These are phyloP conservation scores for Rhinolophus sinicus DNA, from an alignment of 2,113 vertebrate genomes.

Conservation along the genomic window DNA sequence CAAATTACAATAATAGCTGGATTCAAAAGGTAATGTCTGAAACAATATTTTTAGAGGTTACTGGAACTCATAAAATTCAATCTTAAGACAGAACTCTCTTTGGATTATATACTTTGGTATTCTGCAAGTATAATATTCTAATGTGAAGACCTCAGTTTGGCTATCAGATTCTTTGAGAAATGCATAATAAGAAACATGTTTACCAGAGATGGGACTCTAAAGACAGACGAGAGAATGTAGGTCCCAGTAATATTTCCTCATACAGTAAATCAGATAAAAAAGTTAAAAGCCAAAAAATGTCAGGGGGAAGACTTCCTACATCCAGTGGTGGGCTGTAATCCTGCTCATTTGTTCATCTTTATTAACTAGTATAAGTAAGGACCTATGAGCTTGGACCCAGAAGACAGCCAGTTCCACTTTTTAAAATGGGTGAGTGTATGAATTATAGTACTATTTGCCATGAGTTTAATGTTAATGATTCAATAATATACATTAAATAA, in stretches of 20 bases:
- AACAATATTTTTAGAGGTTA: slow-evolving; percentile 45
- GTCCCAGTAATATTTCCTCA: neutral
- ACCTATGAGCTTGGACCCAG: neutral
- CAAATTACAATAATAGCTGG: slow-evolving; percentile 10
- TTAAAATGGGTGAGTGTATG: neutral
- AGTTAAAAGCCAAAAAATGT: neutral
- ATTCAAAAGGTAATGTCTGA: neutral
- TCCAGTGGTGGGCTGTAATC: neutral
- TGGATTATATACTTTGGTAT: neutral
- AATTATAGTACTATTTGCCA: neutral
- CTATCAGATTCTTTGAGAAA: slow-evolving; percentile 21
- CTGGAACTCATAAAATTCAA: slow-evolving; percentile 21
- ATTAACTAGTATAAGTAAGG: neutral
- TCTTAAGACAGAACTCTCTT: neutral
- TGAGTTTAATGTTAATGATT: neutral
- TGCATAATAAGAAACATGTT: neutral
- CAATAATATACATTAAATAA: neutral
- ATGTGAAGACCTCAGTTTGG: neutral
- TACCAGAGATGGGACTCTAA: neutral
- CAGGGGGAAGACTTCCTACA: neutral
- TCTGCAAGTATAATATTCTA: neutral
- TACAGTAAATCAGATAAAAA: neutral
- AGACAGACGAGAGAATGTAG: neutral
- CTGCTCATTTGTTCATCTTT: neutral
- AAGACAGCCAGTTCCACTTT: neutral